Conservation (phyloP, 2,888 invertebrate genomes). For the Drosophila picticornis region DNA sequence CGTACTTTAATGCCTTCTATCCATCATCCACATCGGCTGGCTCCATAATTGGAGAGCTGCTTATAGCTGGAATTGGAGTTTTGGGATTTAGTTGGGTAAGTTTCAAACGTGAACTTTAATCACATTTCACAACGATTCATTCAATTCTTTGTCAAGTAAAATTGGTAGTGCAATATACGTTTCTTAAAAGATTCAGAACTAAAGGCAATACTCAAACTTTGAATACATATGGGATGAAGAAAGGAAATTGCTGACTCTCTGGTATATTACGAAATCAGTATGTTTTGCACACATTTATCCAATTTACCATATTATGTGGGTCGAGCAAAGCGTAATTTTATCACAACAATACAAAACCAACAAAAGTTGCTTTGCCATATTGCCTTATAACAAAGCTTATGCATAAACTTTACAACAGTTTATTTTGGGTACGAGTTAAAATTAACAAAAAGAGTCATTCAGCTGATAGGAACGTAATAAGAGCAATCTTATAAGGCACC, state of each 20-base stretch:
- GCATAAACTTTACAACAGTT: not conserved
- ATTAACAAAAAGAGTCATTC: constrained; percentile 14
- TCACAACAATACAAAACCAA: not conserved
- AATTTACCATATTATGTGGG: not conserved
- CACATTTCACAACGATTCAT: not conserved
- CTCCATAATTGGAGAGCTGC: constrained; percentile 77
- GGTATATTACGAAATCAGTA: not conserved
- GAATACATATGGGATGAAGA: no score
- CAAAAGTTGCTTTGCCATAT: not conserved
- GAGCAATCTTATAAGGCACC: constrained; percentile 6
- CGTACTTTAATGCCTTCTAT: constrained; percentile 77
- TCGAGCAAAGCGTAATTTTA: not conserved
- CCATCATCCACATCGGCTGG: constrained; percentile 75
- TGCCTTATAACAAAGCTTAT: not conserved
- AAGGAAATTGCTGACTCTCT: no score
- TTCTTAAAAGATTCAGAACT: not conserved
- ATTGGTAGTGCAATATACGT: not conserved
- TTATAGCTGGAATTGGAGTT: constrained; percentile 77
- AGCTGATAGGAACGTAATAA: not conserved
- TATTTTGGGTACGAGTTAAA: not conserved
- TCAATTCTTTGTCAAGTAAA: not conserved
- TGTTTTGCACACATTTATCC: not conserved
- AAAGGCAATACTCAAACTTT: not conserved
- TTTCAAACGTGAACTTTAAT: constrained; percentile 3
- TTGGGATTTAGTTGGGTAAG: constrained; percentile 80